Evolutionary conservation across 2,113 vertebrate genomes (phyloP).

Genomic region (Condylura cristata): DNA sequence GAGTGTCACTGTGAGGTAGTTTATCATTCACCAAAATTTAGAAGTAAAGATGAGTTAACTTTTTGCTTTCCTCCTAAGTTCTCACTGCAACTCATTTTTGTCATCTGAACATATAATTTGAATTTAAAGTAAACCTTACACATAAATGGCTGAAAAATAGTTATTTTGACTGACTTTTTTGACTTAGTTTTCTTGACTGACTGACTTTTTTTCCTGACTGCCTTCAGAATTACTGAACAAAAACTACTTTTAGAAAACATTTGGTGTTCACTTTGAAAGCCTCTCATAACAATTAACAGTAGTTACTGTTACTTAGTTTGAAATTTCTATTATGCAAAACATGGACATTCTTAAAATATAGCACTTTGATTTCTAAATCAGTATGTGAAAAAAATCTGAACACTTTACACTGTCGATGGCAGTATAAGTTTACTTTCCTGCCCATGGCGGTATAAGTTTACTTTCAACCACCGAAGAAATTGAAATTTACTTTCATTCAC

Average conservation of each 20-base stretch:
- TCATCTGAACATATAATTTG: neutral
- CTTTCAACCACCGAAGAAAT: neutral
- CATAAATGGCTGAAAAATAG: neutral
- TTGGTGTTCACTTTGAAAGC: neutral
- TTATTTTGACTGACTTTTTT: neutral
- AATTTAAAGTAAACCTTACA: neutral
- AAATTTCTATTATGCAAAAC: neutral
- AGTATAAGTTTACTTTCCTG: neutral
- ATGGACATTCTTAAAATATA: constrained; percentile 12
- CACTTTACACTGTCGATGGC: neutral
- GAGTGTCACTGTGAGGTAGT: neutral
- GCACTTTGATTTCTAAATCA: neutral
- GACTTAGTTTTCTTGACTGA: neutral
- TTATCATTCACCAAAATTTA: neutral
- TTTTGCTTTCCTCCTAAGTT: neutral
- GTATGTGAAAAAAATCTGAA: neutral
- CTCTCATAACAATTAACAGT: neutral
- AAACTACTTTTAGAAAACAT: neutral
- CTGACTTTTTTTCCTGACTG: neutral
- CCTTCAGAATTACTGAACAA: neutral
- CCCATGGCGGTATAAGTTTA: neutral
- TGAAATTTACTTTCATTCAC: too few relatives aligned
- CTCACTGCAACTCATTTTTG: neutral
- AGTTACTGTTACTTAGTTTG: neutral
- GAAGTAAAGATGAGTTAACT: constrained; percentile 6